phyloP scores from a whole-genome alignment of 2,113 vertebrate genomes.

The Ursus arctos region DNA sequence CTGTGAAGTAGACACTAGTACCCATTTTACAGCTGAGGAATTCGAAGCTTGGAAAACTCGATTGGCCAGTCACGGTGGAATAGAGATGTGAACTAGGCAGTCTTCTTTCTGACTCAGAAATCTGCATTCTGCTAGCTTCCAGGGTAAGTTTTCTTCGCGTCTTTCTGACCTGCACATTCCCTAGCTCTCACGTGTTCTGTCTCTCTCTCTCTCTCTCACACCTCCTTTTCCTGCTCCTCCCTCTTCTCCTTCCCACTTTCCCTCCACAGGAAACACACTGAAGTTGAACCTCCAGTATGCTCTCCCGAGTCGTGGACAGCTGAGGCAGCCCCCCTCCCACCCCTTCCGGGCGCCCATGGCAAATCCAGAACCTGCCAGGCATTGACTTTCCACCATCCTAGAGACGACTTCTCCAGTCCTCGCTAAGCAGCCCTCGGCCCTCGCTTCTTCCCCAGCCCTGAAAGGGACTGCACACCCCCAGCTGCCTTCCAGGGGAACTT shows the following conservation, averaged over 20 bases:
- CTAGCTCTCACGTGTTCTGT: not conserved
- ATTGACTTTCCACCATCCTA: not conserved
- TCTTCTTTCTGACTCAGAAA: not conserved
- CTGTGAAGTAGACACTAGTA: not conserved
- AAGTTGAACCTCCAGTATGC: not conserved
- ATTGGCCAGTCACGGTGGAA: no score
- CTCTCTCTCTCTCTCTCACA: not conserved
- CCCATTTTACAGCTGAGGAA: slow-evolving; percentile 8
- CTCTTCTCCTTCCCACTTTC: not conserved
- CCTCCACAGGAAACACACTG: not conserved
- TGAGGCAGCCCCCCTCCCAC: not conserved
- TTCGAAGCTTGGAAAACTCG: not conserved
- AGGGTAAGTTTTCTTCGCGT: not conserved
- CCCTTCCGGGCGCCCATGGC: not conserved
- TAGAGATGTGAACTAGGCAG: not conserved
- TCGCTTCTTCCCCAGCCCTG: not conserved
- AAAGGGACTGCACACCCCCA: not conserved
- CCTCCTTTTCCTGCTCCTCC: not conserved
- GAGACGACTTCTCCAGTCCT: not conserved
- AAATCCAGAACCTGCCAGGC: not conserved
- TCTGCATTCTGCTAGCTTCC: not conserved
- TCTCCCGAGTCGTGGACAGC: not conserved
- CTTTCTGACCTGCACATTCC: not conserved
- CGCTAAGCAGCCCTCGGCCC: not conserved
- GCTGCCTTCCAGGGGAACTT: not conserved